These are phyloP conservation scores for Argya squamiceps DNA, from an alignment of 2,797 vertebrate genomes.

Conservation along the genomic window DNA sequence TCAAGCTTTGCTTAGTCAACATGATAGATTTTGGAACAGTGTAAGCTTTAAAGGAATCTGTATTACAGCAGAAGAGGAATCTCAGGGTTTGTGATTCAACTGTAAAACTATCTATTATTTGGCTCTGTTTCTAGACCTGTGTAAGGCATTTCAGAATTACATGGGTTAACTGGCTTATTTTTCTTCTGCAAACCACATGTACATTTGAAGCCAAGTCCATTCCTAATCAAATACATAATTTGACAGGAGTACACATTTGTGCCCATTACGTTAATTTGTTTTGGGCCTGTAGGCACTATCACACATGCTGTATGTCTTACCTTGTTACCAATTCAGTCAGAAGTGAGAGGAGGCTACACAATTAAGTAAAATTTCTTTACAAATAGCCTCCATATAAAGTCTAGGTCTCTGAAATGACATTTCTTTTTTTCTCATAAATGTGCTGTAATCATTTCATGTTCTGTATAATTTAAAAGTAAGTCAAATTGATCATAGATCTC, in stretches of 20 bases:
- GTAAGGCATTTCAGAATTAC: background rate
- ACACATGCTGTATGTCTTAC: background rate
- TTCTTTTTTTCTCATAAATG: background rate
- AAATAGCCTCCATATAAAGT: background rate
- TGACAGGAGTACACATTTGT: background rate
- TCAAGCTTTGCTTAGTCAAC: background rate
- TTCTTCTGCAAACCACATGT: background rate
- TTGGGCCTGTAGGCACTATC: background rate
- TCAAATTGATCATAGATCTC: background rate
- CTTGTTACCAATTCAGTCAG: background rate
- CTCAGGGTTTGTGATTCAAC: too few species aligned
- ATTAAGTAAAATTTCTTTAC: background rate
- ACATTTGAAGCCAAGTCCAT: background rate
- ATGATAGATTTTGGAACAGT: background rate
- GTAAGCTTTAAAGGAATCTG: background rate
- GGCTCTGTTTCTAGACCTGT: background rate
- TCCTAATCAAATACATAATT: background rate
- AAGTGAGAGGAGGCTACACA: background rate
- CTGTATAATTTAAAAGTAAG: background rate
- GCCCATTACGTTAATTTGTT: background rate
- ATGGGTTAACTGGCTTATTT: background rate
- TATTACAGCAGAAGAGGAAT: background rate
- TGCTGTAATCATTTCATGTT: background rate
- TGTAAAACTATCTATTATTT: background rate
- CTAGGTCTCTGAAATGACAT: background rate